A percentile compares a stretch with the other conserved stretches of the same genome.
These are phyloP conservation scores for Podarcis cretensis DNA, from an alignment of 2,113 vertebrate species.

Conservation along the genomic window DNA sequence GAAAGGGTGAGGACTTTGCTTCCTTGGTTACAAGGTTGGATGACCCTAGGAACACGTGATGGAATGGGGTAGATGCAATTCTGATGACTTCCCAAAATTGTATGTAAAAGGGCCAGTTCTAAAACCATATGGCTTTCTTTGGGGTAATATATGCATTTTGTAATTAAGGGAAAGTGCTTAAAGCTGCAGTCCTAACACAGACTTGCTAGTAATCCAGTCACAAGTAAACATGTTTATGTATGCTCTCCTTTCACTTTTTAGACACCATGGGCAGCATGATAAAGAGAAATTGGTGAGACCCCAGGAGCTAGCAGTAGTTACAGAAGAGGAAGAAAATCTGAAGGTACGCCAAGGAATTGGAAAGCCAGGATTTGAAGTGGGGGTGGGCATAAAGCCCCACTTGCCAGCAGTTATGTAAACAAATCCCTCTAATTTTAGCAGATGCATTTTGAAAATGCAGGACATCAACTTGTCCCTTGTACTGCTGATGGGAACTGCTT, in stretches of 20 bases:
- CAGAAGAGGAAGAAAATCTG: slow-evolving; percentile 67
- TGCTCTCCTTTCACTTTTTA: slow-evolving; percentile 57
- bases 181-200: not conserved
- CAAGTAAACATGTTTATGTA: not conserved
- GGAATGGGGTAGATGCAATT: not conserved
- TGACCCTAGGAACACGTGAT: not conserved
- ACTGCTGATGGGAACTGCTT: not conserved
- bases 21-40: not conserved
- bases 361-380: not conserved
- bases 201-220: not conserved
- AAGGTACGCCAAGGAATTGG: slow-evolving; percentile 62
- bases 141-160: not conserved
- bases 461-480: not conserved
- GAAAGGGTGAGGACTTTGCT: slow-evolving; percentile 66
- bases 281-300: slow-evolving; percentile 76
- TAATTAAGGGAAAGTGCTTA: not conserved
- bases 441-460: not conserved
- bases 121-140: not conserved
- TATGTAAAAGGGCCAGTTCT: not conserved
- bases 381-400: not conserved
- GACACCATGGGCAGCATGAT: slow-evolving; percentile 74
- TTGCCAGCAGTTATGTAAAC: not conserved
- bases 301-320: slow-evolving; percentile 52
- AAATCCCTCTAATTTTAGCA: not conserved
- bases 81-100: not conserved